Conservation (phyloP, 35 echinoderm and acorn worm genomes). For the Apostichopus japonicus region DNA sequence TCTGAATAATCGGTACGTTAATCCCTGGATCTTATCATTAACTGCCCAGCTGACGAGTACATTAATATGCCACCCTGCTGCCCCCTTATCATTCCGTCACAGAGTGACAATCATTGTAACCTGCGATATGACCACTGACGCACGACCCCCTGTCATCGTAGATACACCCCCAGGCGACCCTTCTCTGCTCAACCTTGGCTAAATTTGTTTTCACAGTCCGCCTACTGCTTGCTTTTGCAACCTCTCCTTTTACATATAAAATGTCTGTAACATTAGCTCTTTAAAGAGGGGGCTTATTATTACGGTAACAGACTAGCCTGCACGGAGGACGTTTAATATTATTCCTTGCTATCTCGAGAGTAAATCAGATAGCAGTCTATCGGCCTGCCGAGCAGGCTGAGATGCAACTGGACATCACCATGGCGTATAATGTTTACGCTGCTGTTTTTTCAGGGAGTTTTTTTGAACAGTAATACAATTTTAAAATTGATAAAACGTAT, state of each 20-base stretch:
- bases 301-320: background rate
- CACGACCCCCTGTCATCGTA: constrained; percentile 12
- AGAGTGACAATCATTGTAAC: constrained; percentile 1
- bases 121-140: background rate
- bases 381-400: too few species aligned
- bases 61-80: background rate
- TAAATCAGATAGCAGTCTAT: too few species aligned
- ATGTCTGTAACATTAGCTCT: constrained; percentile 29
- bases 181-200: constrained; percentile 16
- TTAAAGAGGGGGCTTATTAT: background rate
- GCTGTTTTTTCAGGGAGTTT: too few species aligned
- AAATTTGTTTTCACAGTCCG: constrained; percentile 49
- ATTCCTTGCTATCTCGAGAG: too few species aligned
- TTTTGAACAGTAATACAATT: too few species aligned
- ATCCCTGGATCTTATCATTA: background rate
- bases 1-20: too few species aligned
- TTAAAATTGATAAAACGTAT: too few species aligned
- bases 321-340: too few species aligned
- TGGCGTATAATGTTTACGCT: too few species aligned
- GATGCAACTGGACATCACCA: too few species aligned
- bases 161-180: background rate
- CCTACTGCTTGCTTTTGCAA: constrained; percentile 44
- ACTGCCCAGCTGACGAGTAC: background rate
- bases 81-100: background rate
- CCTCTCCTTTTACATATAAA: constrained; percentile 24